Evolutionary conservation across 1,140 invertebrate genomes (phyloP), one percentile per base, ranked within the genome.

Genomic region (Achatina immaculata): DNA sequence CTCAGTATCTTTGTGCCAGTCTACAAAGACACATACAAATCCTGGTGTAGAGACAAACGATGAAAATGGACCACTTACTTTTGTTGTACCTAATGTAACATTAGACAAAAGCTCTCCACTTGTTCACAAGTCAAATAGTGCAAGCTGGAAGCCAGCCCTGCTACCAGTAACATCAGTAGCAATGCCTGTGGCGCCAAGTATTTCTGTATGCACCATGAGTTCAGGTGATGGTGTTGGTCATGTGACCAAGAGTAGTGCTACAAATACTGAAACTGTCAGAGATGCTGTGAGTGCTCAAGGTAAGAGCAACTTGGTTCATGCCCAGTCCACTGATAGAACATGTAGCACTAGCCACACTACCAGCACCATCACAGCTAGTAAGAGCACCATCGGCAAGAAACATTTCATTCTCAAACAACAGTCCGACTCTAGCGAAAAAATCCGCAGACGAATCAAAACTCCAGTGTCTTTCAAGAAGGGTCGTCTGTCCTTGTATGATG

Each of bases 401-500:
- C 19, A 24, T 69, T 6, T 7, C 42, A 42, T 28, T 73, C 1
- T 73, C 2, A 43, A 73, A 19, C 7, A 48, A n/a, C 40, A 21
- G 28, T 78, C 62, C 93, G 95, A 92, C 86, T 86, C 93, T 62
- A 93, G 92, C n/a, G 91, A 85, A 11, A 88, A 94, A 65, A 89
- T 96, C 24, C 94, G 94, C 81, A 94, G 95, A 42, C 92, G 95
- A 76, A 94, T 96, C 1, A 96, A 96, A 89, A 96, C 95, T 0
- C 95, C 95, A 0, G 94, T 95, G 0, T 95, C 95, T 88, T 93
- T 96, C 0, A 71, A 71, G 16, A 94, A 95, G 0, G 91, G 92
- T 19, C 93, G 96, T 80, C 94, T 96, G 84, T 96, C 95, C 24
- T 90, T 96, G 3, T 96, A 96, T 87, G 95, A 96, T 86, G 96